Conservation (phyloP, 92 coral and sea anemone species). For the Zoanthus sansibaricus region DNA sequence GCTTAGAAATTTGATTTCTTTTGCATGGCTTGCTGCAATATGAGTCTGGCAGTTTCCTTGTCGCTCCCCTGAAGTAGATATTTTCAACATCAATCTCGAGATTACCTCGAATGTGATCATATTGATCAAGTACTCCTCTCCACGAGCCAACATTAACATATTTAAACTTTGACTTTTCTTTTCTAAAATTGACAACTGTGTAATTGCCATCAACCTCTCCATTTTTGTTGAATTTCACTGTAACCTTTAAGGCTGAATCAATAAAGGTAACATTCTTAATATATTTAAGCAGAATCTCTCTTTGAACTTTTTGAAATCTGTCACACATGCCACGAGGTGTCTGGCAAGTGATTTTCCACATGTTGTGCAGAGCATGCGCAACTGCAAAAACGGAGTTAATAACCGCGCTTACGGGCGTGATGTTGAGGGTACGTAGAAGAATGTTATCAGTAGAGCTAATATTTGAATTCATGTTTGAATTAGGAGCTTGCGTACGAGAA, state of each 20-base stretch:
- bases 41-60: conserved; percentile 34
- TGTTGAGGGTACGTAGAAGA: conserved; percentile 47
- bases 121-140: conserved; percentile 43
- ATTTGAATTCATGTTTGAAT: background rate
- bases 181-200: conserved; percentile 59
- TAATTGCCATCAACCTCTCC: conserved; percentile 63
- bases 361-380: conserved; percentile 59
- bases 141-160: conserved; percentile 56
- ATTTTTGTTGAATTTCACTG: conserved; percentile 52
- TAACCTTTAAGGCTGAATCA: conserved; percentile 53
- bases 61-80: conserved; percentile 33
- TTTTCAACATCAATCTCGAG: conserved; percentile 32
- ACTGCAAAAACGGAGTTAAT: conserved; percentile 58
- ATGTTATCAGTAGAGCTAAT: conserved; percentile 25
- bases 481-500: conserved; percentile 21
- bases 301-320: conserved; percentile 19
- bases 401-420: conserved; percentile 62
- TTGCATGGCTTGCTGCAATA: conserved; percentile 51
- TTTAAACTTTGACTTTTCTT: conserved; percentile 1
- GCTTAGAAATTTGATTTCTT: conserved; percentile 26
- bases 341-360: conserved; percentile 50
- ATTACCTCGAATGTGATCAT: conserved; percentile 50
- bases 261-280: conserved; percentile 60
- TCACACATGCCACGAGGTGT: conserved; percentile 44
- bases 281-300: conserved; percentile 48